Evolutionary conservation across 1,140 invertebrate genomes (phyloP).

Genomic region (Lepidurus couesii): DNA sequence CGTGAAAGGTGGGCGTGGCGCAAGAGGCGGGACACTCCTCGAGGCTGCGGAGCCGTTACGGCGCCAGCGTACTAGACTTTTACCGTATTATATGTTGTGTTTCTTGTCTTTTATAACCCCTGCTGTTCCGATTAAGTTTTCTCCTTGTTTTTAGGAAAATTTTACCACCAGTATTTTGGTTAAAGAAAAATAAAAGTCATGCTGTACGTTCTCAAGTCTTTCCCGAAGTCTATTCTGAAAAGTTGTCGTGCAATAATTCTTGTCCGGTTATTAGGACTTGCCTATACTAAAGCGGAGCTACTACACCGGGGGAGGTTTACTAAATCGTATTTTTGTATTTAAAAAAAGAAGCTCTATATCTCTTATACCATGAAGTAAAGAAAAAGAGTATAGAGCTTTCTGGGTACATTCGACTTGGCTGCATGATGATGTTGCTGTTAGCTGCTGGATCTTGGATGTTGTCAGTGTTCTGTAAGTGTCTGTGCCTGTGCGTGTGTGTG

Average conservation of each 20-base stretch:
- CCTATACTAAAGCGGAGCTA: too few relatives aligned
- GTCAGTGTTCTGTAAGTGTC: too few relatives aligned
- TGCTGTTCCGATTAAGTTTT: neutral
- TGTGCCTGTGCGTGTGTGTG: neutral
- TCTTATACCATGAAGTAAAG: too few relatives aligned
- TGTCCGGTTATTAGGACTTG: neutral
- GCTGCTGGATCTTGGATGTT: too few relatives aligned
- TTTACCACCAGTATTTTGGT: neutral
- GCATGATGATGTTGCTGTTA: too few relatives aligned
- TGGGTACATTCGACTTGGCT: too few relatives aligned
- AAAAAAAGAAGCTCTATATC: too few relatives aligned
- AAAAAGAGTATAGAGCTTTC: too few relatives aligned
- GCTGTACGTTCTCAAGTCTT: neutral
- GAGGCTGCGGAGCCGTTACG: conserved; percentile 20
- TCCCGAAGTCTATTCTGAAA: neutral
- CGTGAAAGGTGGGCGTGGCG: neutral
- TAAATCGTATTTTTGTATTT: too few relatives aligned
- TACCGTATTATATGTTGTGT: neutral
- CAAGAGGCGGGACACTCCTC: conserved; percentile 9
- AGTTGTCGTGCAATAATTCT: neutral
- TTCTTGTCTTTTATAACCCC: neutral
- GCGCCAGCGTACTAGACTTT: conserved; percentile 20
- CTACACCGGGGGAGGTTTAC: too few relatives aligned
- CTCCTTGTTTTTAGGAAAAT: neutral
- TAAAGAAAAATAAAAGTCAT: conserved; percentile 1